These are phyloP conservation scores for Nematopogon swammerdamellus DNA, from an alignment of 2,888 invertebrate species.

Conservation along the genomic window DNA sequence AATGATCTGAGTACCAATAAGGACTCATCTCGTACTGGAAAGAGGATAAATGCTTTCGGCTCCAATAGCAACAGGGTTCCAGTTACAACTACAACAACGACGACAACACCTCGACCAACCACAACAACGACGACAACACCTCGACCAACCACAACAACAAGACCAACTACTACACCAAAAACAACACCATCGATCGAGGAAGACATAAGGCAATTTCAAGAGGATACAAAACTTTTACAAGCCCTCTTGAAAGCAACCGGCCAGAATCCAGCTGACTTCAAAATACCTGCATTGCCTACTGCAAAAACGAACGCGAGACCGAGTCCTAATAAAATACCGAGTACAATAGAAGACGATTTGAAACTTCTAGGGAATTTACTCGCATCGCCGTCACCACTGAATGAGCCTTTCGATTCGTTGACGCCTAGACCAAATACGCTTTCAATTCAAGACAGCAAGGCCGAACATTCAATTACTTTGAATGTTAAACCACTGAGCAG, in stretches of 20 bases:
- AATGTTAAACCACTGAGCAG: conserved; percentile 4
- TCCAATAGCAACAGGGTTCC: conserved; percentile 22
- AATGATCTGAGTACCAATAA: conserved; percentile 37
- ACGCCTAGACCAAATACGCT: conserved; percentile 21
- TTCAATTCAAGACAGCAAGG: not conserved
- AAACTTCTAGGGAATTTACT: conserved; percentile 34
- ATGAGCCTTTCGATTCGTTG: conserved; percentile 33
- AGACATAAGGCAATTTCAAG: conserved; percentile 46
- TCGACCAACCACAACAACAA: conserved; percentile 13
- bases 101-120: conserved; percentile 16
- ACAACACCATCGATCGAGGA: conserved; percentile 37
- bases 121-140: conserved; percentile 15
- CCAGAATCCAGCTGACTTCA: conserved; percentile 44
- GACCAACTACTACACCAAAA: conserved; percentile 13
- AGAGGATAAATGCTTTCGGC: conserved; percentile 24
- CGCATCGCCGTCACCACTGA: conserved; percentile 34
- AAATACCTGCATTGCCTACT: conserved; percentile 31
- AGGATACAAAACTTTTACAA: conserved; percentile 45
- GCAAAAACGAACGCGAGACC: conserved; percentile 22
- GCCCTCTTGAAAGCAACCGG: conserved; percentile 45
- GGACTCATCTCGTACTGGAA: conserved; percentile 24
- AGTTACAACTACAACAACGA: conserved; percentile 11
- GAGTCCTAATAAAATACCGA: conserved; percentile 22
- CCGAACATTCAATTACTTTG: not conserved
- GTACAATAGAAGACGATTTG: conserved; percentile 24